Evolutionary conservation across 2,888 invertebrate genomes (phyloP), one percentile per base, ranked within the genome.

Genomic region (Melanophora roralis): DNA sequence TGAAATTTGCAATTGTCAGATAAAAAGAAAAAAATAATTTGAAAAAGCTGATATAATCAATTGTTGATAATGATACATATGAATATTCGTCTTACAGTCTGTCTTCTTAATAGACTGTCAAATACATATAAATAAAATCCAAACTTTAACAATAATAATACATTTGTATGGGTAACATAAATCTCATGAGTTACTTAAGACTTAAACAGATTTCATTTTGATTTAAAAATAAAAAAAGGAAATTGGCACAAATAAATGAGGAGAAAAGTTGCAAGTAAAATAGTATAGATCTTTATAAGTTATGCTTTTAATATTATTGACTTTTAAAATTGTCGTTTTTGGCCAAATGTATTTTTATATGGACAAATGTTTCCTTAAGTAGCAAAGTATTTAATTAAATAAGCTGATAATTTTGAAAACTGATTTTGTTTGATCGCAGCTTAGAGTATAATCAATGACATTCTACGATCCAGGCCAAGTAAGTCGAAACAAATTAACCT

Each of bases 1-100:
- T 32, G n/a, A 3, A 45, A 55, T 64, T 62, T 53, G 53, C 43
- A 72, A 62, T 14, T 74, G 67, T 59, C 65, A 59, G 59, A 67
- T 12, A 45, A 49, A 62, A 53, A 49, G 59, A 40, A 71, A 62
- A 60, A 21, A 40, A 71, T 51, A 51, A 71, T 27, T 38, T 32
- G 36, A 55, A 68, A 55, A 27, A 40, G 32, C 6, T 5, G 27
- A 45, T 38, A 36, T 47, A 12, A 19, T n/a, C n/a, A n/a, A n/a
- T 59, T 59, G 38, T 27, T 23, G 51, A 69, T 57, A 69, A 69
- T 59, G 57, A 53, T 62, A 23, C 34, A 53, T 72, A 40, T 45
- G 51, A 4, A 8, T 11, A 21, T 19, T 12, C 40, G 64, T 45
- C 36, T n/a, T 14, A 27, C 38, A n/a, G 47, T 65, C 32, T 57